Conservation (phyloP, 2,888 invertebrate genomes). For the Dryocosmus kuriphilus region DNA sequence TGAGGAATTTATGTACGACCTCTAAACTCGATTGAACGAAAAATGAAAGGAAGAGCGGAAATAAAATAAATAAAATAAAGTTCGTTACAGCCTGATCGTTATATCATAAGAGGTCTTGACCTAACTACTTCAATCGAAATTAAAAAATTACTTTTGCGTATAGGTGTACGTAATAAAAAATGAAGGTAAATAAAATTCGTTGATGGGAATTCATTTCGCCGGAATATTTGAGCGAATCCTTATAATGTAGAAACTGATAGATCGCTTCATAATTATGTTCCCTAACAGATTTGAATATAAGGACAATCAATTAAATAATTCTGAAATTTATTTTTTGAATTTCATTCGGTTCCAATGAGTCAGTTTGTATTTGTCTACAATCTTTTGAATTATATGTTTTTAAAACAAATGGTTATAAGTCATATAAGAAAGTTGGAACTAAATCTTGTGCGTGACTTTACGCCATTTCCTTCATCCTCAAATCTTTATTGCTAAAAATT, state of each 20-base stretch:
- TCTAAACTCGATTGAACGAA: too few species aligned
- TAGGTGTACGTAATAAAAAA: neutral
- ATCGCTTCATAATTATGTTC: neutral
- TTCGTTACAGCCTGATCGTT: neutral
- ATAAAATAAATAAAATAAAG: too few species aligned
- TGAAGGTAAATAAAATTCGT: neutral
- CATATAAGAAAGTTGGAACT: neutral
- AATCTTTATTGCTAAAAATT: neutral
- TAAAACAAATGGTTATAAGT: neutral
- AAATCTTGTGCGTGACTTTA: slow-evolving; percentile 1
- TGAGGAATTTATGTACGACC: neutral
- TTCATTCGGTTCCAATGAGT: neutral
- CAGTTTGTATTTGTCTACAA: neutral
- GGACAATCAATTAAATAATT: neutral
- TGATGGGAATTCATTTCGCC: neutral
- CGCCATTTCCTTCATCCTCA: neutral
- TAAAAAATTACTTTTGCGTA: neutral
- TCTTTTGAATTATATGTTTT: neutral
- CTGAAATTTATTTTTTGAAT: neutral
- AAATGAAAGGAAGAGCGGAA: neutral
- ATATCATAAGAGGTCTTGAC: too few species aligned
- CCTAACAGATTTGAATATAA: neutral
- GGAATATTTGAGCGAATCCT: neutral
- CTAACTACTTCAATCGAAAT: neutral
- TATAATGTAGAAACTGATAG: slow-evolving; percentile 11